These are phyloP conservation scores for Crenuchus spilurus DNA, from an alignment of 2,797 vertebrate species.

Conservation along the genomic window DNA sequence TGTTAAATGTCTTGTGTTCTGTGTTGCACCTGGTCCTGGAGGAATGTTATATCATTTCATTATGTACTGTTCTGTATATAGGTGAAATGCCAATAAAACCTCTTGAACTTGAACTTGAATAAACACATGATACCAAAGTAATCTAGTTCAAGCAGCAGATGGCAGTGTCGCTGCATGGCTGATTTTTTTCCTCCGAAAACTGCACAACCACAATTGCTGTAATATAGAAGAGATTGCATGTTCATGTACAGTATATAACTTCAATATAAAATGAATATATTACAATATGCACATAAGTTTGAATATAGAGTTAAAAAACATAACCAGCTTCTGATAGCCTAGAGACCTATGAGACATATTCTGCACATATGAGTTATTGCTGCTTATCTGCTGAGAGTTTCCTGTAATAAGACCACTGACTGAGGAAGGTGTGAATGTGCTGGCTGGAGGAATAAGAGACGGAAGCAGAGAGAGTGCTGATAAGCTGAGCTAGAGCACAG, in stretches of 20 bases:
- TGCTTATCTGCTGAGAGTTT: background rate
- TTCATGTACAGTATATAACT: background rate
- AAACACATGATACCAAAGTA: too few relatives aligned
- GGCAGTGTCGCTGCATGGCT: slow-evolving; percentile 38
- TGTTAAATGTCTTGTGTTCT: too few relatives aligned
- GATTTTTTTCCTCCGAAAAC: background rate
- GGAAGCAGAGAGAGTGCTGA: slow-evolving; percentile 44
- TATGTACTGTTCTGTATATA: too few relatives aligned
- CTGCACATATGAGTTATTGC: background rate
- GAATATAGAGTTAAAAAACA: background rate
- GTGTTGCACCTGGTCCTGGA: too few relatives aligned
- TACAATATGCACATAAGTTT: background rate
- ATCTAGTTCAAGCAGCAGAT: slow-evolving; percentile 32
- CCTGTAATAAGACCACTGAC: slow-evolving; percentile 4
- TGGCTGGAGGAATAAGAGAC: background rate
- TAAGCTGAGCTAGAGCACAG: slow-evolving; percentile 24
- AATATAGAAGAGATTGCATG: background rate
- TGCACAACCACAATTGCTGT: background rate
- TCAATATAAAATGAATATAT: background rate
- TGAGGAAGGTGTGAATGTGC: background rate
- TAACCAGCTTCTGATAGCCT: too few relatives aligned
- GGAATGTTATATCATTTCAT: too few relatives aligned
- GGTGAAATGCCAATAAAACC: too few relatives aligned
- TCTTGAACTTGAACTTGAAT: too few relatives aligned
- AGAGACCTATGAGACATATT: too few relatives aligned